Conservation (phyloP, 2,888 invertebrate species). For the Rotaria macrura region DNA sequence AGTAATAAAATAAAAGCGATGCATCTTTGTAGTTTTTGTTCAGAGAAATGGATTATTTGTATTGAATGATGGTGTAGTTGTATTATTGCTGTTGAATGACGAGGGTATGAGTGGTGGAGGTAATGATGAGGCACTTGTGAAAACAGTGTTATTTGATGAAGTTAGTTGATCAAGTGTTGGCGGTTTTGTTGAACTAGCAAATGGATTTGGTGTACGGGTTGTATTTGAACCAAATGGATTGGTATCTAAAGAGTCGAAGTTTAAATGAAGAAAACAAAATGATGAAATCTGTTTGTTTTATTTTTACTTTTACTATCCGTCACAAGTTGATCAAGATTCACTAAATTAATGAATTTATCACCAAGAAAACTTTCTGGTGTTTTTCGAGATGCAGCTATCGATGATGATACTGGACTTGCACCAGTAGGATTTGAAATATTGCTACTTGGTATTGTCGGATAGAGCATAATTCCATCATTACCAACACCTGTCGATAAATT, state of each 20-base stretch:
- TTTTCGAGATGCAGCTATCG: conserved; percentile 15
- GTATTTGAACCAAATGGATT: conserved; percentile 30
- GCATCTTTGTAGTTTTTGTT: background rate
- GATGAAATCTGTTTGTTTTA: background rate
- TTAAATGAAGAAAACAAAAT: background rate
- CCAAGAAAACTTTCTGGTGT: conserved; percentile 33
- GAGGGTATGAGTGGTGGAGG: conserved; percentile 22
- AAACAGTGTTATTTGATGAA: background rate
- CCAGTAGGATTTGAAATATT: background rate
- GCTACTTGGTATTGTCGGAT: background rate
- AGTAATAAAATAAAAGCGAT: background rate
- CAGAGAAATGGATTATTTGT: background rate
- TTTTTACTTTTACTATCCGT: background rate
- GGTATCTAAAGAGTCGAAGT: background rate
- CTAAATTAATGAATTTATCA: conserved; percentile 27
- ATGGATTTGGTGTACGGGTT: background rate
- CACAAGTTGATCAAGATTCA: conserved; percentile 23
- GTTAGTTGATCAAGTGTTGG: conserved; percentile 20
- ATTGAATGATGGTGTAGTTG: background rate
- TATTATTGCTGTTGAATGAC: background rate
- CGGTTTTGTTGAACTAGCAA: background rate
- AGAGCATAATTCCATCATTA: background rate
- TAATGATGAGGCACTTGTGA: background rate
- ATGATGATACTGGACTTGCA: background rate
- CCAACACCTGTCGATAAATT: background rate